phyloP scores from a whole-genome alignment of 2,888 invertebrate genomes.

The Heliconius erato region DNA sequence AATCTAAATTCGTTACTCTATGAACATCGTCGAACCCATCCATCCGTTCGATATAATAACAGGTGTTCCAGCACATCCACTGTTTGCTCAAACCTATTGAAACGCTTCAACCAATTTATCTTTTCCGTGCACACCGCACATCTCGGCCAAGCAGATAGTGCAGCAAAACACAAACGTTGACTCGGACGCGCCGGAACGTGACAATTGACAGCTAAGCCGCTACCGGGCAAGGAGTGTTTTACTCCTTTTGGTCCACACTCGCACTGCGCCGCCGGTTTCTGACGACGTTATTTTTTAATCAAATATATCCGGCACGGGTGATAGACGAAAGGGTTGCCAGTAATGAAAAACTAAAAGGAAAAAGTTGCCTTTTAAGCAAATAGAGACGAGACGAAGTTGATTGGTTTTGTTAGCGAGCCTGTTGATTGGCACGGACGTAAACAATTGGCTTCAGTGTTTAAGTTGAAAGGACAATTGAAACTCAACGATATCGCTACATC shows the following conservation, averaged over 20 bases:
- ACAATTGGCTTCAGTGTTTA: slow-evolving; percentile 83
- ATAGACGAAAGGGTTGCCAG: slow-evolving; percentile 83
- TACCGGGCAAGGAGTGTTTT: slow-evolving; percentile 69
- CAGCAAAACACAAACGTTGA: slow-evolving; percentile 72
- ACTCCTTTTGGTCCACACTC: slow-evolving; percentile 77
- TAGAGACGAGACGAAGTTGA: slow-evolving; percentile 86
- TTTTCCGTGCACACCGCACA: slow-evolving; percentile 51
- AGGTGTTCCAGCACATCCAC: slow-evolving; percentile 15
- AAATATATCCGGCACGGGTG: slow-evolving; percentile 86
- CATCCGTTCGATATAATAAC: slow-evolving; percentile 8
- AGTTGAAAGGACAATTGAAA: slow-evolving; percentile 82
- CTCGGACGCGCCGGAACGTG: slow-evolving; percentile 68
- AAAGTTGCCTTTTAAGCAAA: slow-evolving; percentile 84
- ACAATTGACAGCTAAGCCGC: slow-evolving; percentile 83
- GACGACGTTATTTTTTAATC: slow-evolving; percentile 87
- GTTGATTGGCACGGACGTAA: slow-evolving; percentile 85
- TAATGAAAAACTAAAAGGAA: slow-evolving; percentile 83
- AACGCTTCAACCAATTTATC: slow-evolving; percentile 49
- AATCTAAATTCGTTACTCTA: slow-evolving; percentile 2
- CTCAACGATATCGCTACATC: slow-evolving; percentile 65
- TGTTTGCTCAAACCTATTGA: slow-evolving; percentile 31
- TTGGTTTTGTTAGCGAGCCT: slow-evolving; percentile 86
- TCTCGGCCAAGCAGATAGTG: slow-evolving; percentile 76
- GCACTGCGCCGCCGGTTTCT: slow-evolving; percentile 75
- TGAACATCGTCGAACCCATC: neutral